Evolutionary conservation across 2,888 invertebrate species (phyloP), one percentile per base, ranked within the genome.

Genomic region (Psylliodes chrysocephalus): DNA sequence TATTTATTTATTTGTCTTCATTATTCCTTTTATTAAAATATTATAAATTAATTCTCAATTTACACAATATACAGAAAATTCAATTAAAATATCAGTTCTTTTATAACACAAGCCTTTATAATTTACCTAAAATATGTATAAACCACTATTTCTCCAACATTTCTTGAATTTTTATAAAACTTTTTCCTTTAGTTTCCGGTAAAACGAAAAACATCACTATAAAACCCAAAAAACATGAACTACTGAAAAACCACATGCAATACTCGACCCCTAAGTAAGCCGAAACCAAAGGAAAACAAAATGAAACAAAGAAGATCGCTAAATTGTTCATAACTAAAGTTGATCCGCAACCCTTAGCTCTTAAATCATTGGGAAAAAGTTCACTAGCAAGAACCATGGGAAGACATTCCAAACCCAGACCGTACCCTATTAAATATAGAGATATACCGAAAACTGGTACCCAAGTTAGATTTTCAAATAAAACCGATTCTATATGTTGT

Each of bases 301-400:
- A 35, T 1, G 67, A 67, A 15, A 71, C 60, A 1, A 69, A 1
- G 25, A 70, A 73, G 12, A 63, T 59, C 10, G 63, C 42, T 10
- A 64, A 19, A 18, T 63, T 60, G 12, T 64, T 66, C 15, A 56
- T 22, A n/a, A 65, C 30, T 2, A 67, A 56, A 5, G 56, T 49
- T 6, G 66, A 38, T 5, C 70, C 66, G 0, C 68, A 42, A 0
- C 91, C 91, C 17, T 87, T 83, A 0, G 90, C 88, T 81, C 92
- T 92, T 1, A 92, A 89, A 69, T 91, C 89, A 0, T 89, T 83
- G 19, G 94, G 89, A 80, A 95, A 90, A 81, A 94, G 86, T 79
- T 94, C 94, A 0, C 91, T 89, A 85, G 92, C 87, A 25, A 93
- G 88, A 0, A 92, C 89, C 92, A 92, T 92, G 0, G 92, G 90